These are phyloP conservation scores for Carettochelys insculpta DNA, from an alignment of 2,113 vertebrate genomes.

Conservation along the genomic window DNA sequence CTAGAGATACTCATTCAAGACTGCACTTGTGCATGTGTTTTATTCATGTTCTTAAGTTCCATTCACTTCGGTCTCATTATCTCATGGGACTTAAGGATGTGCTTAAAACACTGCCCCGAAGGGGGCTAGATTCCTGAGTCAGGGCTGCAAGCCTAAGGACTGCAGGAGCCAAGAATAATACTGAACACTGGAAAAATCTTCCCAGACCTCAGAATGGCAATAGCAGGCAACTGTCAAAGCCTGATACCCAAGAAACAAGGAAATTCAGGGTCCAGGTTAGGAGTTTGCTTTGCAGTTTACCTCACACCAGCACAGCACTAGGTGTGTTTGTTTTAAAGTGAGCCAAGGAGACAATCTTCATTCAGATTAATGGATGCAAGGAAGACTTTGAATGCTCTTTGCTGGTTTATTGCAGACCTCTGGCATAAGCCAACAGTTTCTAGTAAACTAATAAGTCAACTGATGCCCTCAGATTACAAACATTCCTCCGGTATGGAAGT, in stretches of 20 bases:
- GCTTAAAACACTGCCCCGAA: neutral
- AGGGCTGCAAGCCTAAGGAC: neutral
- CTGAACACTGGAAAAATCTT: neutral
- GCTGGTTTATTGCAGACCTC: fast-evolving
- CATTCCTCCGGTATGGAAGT: neutral
- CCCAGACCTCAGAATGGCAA: neutral
- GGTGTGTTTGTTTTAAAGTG: neutral
- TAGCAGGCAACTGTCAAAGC: neutral
- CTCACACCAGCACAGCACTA: neutral
- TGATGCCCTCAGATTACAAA: neutral
- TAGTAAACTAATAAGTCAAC: neutral
- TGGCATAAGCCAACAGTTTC: neutral
- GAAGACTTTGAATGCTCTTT: neutral
- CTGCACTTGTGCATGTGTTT: neutral
- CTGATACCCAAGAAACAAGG: neutral
- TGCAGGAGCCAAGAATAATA: neutral
- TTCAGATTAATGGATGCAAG: neutral
- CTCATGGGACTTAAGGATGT: neutral
- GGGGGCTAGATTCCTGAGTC: neutral
- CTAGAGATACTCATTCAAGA: neutral
- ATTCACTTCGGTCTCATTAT: neutral
- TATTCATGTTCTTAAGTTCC: neutral
- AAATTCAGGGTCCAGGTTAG: neutral
- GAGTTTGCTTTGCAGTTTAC: neutral
- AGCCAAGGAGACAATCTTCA: neutral